Base-by-base conservation (phyloP, 2,888 invertebrate genomes). In the Ditylenchus weischeri region DNA sequence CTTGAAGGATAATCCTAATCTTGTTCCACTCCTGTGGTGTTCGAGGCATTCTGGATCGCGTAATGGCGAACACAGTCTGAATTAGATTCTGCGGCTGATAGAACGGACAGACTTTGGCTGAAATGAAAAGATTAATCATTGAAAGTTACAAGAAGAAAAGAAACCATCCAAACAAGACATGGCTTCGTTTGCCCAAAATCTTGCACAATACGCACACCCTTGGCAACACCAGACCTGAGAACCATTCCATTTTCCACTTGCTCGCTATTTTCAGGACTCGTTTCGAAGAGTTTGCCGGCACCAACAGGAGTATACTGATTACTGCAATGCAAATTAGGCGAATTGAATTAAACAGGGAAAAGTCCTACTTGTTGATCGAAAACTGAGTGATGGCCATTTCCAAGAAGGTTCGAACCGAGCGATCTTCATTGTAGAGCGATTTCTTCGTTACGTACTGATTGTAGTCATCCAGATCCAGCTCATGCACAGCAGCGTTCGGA, bases 141-240 rank as follows among this genome's bases (percentile, higher is more conserved):
- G 29, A 3, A 43, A 48, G n/a, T 36, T 10, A 10, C 2, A 63
- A 38, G 18, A 4, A 48, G 18, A 38, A 64, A 60, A 60, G 50
- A 21, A 38, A 64, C 68, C 65, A 47, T 70, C 70, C 38, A 70
- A 19, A 70, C 70, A 38, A 70, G 68, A 36, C 67, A 67, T n/a
- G 70, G 70, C 21, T 62, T 54, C 19, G 66, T 58, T 21, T 60
- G 50, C 13, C 68, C 70, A 35, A 68, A 60, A 23, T 70, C 68
- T n/a, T 69, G 64, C 47, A 70, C 70, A 35, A 70, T 51, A n/a
- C 68, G 68, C 15, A 67, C 57, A 19, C 70, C n/a, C 47, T 70
- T 70, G 3, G 70, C 69, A n/a, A 70, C 57, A 18, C 70, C 70
- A 13, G 70, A 62, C 29, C 70, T 67, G 35, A 70, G 57, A 43